Evolutionary conservation across 2,113 vertebrate genomes (phyloP), one percentile per base, ranked within the genome.

Genomic region (Amphiprion percula): DNA sequence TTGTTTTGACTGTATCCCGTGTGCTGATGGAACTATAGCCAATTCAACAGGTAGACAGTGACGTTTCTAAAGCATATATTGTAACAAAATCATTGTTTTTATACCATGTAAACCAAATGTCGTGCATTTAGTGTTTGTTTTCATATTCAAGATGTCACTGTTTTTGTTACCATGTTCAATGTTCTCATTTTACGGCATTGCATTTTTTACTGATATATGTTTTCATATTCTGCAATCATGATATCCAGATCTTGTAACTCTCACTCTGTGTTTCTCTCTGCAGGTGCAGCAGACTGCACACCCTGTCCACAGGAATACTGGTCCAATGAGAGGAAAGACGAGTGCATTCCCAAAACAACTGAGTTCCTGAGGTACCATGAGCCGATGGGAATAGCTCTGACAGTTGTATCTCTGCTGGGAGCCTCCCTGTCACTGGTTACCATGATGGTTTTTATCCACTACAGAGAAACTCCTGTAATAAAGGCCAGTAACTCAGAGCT

Each of bases 1-100:
- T 73, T 96, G 95, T 66, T 96, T 95, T 84, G 94, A 95, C 67
- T 96, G 95, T 33, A 77, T 96, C 68, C 88, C 91, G 12, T 96
- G 95, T 85, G 87, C 95, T 28, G 91, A 91, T 1, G 95, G 95
- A 90, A 92, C 92, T 12, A 92, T 94, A 30, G 87, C 92, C 49
- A 95, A 95, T 55, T 70, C 68, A 44, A 93, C 94, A 91, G 85
- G 93, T 95, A 30, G 30, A 82, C 79, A 54, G 7, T 9, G 2
- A 60, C 1, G 1, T 59, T 41, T 41, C 26, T 4, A 30, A 30
- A 30, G 30, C 4, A 30, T 12, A 12, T 41, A 11, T 39, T 26
- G 26, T 26, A 26, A 26, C 26, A 26, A 26, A 26, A 3, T 26
- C 26, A 26, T 26, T 26, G 26, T 26, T 26, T 3, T 21, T 21